Evolutionary conservation across 2,113 vertebrate species (phyloP).

Genomic region (Lichenostomus cassidix): DNA sequence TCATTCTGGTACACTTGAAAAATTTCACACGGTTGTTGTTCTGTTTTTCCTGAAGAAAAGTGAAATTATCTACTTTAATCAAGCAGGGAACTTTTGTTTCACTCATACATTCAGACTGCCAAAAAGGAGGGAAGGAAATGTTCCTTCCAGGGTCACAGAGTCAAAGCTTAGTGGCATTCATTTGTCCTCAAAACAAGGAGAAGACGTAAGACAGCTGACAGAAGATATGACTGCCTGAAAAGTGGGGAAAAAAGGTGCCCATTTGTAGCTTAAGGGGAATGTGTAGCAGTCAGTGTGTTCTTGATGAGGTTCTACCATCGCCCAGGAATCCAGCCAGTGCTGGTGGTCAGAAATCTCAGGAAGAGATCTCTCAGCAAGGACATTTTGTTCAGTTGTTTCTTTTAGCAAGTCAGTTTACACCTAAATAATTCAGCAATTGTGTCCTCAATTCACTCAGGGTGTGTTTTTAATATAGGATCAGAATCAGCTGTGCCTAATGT

Average conservation of each 20-base stretch:
- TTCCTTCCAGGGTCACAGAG: neutral
- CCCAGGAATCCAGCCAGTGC: neutral
- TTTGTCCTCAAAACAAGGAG: neutral
- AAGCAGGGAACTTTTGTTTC: no score
- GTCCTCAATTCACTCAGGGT: neutral
- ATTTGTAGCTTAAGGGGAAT: neutral
- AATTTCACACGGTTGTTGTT: no score
- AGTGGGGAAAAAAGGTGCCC: neutral
- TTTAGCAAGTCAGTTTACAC: neutral
- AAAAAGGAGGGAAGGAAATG: no score
- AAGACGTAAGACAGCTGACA: neutral
- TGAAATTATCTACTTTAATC: no score
- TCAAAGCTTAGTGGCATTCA: neutral
- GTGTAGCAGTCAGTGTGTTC: neutral
- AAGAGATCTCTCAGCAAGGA: neutral
- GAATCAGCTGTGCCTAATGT: neutral
- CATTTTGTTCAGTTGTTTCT: neutral
- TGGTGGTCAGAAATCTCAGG: neutral
- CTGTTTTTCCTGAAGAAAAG: no score
- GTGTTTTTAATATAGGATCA: neutral
- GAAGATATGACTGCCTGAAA: neutral
- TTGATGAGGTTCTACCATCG: neutral
- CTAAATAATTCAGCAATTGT: neutral
- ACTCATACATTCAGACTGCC: no score
- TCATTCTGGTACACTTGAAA: no score